Conservation (phyloP, 2,888 invertebrate genomes). For the Hyposoter dolosus region DNA sequence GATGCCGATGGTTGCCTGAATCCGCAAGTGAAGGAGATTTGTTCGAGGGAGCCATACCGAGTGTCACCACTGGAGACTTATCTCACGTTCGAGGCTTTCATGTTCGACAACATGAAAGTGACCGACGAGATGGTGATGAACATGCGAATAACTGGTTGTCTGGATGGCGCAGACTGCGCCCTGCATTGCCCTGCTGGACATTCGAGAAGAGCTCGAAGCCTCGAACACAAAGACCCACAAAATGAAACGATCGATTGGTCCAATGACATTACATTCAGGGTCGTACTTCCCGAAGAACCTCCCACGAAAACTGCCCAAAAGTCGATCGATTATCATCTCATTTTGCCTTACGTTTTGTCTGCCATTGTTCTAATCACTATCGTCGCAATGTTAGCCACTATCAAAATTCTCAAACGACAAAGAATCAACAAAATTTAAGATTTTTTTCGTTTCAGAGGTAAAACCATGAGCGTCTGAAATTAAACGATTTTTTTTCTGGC, state of each 20-base stretch:
- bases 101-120: slow-evolving; percentile 87
- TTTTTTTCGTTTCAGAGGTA: background rate
- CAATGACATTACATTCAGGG: slow-evolving; percentile 75
- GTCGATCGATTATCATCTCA: slow-evolving; percentile 63
- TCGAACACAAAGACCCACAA: slow-evolving; percentile 40
- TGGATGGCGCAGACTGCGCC: slow-evolving; percentile 86
- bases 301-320: slow-evolving; percentile 2
- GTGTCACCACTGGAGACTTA: slow-evolving; percentile 77
- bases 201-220: slow-evolving; percentile 72
- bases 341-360: slow-evolving; percentile 70
- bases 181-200: slow-evolving; percentile 77
- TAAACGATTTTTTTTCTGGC: background rate
- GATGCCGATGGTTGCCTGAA: slow-evolving; percentile 78
- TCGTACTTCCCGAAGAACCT: slow-evolving; percentile 62
- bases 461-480: background rate
- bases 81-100: slow-evolving; percentile 86
- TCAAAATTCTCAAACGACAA: slow-evolving; percentile 66
- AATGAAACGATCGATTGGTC: slow-evolving; percentile 77
- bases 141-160: slow-evolving; percentile 86
- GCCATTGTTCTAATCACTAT: slow-evolving; percentile 66
- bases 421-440: slow-evolving; percentile 48
- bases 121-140: slow-evolving; percentile 87
- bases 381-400: slow-evolving; percentile 66
- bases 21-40: slow-evolving; percentile 76
- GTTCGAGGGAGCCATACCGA: slow-evolving; percentile 79